Percentiles rank a stretch among this genome's conserved stretches.
Conservation (phyloP, 2,888 invertebrate species). For the Desoria tigrina region DNA sequence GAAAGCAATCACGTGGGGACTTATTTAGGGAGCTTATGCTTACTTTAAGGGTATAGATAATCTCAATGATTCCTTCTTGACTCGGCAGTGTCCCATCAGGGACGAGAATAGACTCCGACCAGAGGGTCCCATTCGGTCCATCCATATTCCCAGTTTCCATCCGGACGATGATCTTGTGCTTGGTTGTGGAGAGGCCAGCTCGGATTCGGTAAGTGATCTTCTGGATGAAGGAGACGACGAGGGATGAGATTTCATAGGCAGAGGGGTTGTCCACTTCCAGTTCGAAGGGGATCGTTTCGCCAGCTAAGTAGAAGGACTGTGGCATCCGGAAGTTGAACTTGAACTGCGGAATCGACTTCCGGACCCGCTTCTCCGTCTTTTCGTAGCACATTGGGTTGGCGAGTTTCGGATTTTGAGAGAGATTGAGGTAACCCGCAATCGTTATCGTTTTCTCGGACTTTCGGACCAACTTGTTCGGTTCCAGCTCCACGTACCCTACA, state of each 20-base stretch:
- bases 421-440: constrained; percentile 6
- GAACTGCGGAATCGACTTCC: constrained; percentile 14
- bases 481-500: constrained; percentile 5
- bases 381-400: not conserved
- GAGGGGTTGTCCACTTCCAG: constrained; percentile 21
- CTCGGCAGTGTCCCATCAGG: constrained; percentile 5
- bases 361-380: constrained; percentile 5
- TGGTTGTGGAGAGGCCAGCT: constrained; percentile 1
- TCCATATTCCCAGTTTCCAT: constrained; percentile 8
- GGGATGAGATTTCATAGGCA: constrained; percentile 13
- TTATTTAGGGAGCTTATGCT: too few species aligned
- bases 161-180: not conserved
- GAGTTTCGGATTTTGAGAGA: not conserved
- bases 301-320: constrained; percentile 16
- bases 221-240: constrained; percentile 15
- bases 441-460: constrained; percentile 23
- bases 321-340: constrained; percentile 19
- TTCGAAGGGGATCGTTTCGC: constrained; percentile 23
- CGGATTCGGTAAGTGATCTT: constrained; percentile 12
- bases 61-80: constrained; percentile 18
- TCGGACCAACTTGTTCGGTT: constrained; percentile 3
- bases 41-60: constrained; percentile 5
- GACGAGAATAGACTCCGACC: constrained; percentile 8
- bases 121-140: constrained; percentile 19
- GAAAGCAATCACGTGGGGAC: too few species aligned